Conservation (phyloP, 1,140 invertebrate genomes). For the Hylyphantes graminicola region DNA sequence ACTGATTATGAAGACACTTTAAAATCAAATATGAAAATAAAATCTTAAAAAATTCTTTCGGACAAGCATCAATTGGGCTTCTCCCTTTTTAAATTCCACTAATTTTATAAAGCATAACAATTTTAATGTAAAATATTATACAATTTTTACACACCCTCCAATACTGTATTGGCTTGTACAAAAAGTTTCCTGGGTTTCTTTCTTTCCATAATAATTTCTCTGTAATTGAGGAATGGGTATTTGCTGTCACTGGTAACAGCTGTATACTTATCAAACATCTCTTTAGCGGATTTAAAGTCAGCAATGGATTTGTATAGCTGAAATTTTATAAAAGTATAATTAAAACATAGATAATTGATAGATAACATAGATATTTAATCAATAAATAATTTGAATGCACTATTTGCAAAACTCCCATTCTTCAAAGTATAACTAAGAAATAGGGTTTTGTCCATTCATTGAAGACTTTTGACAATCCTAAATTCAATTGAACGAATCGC, state of each 20-base stretch:
- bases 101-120: neutral
- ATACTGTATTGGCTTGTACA: slow-evolving; percentile 81
- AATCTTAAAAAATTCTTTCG: neutral
- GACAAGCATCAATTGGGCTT: neutral
- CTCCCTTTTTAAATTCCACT: neutral
- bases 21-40: too few species aligned
- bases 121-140: neutral
- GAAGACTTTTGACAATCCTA: too few species aligned
- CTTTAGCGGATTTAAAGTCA: slow-evolving; percentile 78
- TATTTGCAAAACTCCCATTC: too few species aligned
- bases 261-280: slow-evolving; percentile 85
- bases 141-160: slow-evolving; percentile 68
- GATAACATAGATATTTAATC: too few species aligned
- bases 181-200: slow-evolving; percentile 92
- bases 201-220: slow-evolving; percentile 86
- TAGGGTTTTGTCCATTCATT: too few species aligned
- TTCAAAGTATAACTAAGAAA: too few species aligned
- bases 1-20: too few species aligned
- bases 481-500: too few species aligned
- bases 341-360: too few species aligned
- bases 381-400: too few species aligned
- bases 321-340: slow-evolving; percentile 19
- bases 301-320: slow-evolving; percentile 88
- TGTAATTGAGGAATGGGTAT: slow-evolving; percentile 81
- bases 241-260: slow-evolving; percentile 76